Conservation (phyloP, 1,140 invertebrate species). For the Drosophila truncata region DNA sequence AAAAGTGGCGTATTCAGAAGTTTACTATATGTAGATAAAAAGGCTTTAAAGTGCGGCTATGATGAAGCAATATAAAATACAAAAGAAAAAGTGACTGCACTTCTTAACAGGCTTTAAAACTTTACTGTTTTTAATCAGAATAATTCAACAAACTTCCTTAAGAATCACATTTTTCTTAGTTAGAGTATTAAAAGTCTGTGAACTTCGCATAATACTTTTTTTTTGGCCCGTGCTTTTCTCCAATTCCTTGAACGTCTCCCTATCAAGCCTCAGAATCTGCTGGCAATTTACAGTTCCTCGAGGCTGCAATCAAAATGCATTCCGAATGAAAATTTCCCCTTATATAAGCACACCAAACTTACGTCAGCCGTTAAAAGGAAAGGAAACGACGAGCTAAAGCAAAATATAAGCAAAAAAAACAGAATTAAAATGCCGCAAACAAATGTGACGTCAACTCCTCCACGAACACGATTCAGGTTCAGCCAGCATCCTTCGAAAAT, state of each 20-base stretch:
- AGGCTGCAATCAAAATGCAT: conserved; percentile 52
- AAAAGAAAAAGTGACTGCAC: neutral
- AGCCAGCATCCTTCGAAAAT: conserved; percentile 43
- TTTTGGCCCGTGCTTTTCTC: neutral
- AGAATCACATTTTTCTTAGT: neutral
- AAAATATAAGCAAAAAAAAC: conserved; percentile 26
- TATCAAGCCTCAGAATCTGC: conserved; percentile 42
- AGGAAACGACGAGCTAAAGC: neutral
- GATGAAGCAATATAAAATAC: no score
- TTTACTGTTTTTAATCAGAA: neutral
- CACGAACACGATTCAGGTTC: conserved; percentile 10
- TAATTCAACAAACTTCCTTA: neutral
- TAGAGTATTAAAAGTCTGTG: neutral
- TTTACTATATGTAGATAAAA: neutral
- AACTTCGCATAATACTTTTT: neutral
- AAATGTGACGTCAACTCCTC: conserved; percentile 45
- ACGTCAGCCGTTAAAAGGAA: conserved; percentile 40
- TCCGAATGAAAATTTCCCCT: conserved; percentile 23
- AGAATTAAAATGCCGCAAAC: conserved; percentile 44
- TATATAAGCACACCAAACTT: conserved; percentile 40
- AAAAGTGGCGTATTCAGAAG: neutral
- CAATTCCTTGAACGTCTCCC: conserved; percentile 1
- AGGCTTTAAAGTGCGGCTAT: no score
- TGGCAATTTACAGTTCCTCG: conserved; percentile 38
- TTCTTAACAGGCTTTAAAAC: neutral